phyloP scores from a whole-genome alignment of 64 coral and sea anemone genomes.

The Anthopleura sola region DNA sequence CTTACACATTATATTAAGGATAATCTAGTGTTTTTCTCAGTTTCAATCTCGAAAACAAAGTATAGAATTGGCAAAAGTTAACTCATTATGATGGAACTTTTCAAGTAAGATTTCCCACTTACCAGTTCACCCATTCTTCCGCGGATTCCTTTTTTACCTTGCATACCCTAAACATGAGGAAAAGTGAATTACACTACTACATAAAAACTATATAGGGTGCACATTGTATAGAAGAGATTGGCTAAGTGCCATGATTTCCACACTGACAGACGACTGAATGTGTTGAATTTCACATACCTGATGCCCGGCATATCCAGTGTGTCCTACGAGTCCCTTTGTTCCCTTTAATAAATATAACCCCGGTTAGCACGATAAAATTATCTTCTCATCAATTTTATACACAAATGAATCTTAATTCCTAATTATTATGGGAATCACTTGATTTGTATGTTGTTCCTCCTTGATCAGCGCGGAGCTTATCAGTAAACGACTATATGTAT shows the following conservation, averaged over 20 bases:
- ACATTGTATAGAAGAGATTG: too few relatives aligned
- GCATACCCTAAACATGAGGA: neutral
- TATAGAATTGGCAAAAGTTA: too few relatives aligned
- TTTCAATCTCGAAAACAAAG: too few relatives aligned
- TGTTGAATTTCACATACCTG: conserved; percentile 19
- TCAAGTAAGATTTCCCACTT: neutral
- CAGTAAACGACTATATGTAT: neutral
- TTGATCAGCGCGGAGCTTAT: too few relatives aligned
- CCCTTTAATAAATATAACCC: conserved; percentile 24
- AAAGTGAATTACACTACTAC: too few relatives aligned
- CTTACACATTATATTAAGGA: too few relatives aligned
- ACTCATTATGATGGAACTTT: neutral
- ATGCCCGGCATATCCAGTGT: conserved; percentile 51
- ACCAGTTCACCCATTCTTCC: conserved; percentile 8
- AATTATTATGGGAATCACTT: neutral
- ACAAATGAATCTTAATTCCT: neutral
- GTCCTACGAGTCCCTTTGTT: conserved; percentile 36
- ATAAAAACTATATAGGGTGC: too few relatives aligned
- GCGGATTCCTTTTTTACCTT: conserved; percentile 18
- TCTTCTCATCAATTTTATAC: neutral
- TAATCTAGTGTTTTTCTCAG: too few relatives aligned
- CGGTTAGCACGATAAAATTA: neutral
- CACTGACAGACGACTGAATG: too few relatives aligned
- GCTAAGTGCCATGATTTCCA: too few relatives aligned
- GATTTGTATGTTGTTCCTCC: too few relatives aligned